Base-by-base conservation (phyloP, 2,113 vertebrate genomes). In the Illadopsis cleaveri region DNA sequence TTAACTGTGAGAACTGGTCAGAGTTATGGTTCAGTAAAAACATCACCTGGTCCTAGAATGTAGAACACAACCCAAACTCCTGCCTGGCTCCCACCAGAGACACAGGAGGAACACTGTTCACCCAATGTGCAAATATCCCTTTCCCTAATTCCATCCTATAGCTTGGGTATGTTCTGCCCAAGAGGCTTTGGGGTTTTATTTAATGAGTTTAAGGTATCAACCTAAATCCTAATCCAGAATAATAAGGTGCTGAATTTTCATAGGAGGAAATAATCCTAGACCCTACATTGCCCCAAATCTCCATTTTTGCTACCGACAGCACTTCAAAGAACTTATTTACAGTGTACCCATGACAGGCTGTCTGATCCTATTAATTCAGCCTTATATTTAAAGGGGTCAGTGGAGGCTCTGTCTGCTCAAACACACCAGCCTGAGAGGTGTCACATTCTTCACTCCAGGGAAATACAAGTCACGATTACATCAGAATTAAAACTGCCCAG, bases 321-420 rank as follows among this genome's bases (percentile, higher is more conserved):
- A 94, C 30, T 96, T 96, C 93, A 87, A 83, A 77, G 68, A 83
- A 83, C 25, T 88, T 90, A 90, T 90, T 96, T 93, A 83, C 87
- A 73, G 82, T 58, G 53, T 23, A 44, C 48, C 86, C 68, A 35
- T 86, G 92, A 86, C 95, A 90, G 72, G 71, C 64, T 95, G 95
- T 94, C 96, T 95, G 90, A 96, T 97, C 93, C 82, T 92, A 75
- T 94, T 96, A 96, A 95, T 86, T 90, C 94, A 71, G 93, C 38
- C 79, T 60, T 28, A 2, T 14, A 66, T 68, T 93, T 93, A 90
- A 84, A 88, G 88, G 72, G 92, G 96, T 96, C 94, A 96, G 85
- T 18, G 66, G 71, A 86, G 71, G 90, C 82, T 96, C 82, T 83
- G 87, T 91, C 92, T 11, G 31, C 87, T 70, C 85, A 85, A 70